Base-by-base conservation (phyloP, 2,888 invertebrate species). In the Flexamia atlantica region DNA sequence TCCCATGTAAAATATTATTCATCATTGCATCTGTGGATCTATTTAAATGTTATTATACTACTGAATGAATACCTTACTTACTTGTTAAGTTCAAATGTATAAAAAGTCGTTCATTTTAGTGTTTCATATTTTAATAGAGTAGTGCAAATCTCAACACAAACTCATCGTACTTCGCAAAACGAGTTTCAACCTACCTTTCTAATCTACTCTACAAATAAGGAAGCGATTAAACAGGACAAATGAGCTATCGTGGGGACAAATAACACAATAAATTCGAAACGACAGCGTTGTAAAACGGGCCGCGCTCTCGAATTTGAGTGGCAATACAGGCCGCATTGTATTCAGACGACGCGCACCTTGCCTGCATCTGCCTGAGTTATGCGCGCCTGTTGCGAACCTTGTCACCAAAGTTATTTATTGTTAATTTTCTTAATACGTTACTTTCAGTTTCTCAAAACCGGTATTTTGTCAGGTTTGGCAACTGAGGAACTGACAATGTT, bases 321-420 rank as follows among this genome's bases (percentile, higher is more conserved):
- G 23, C 53, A 53, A 23, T 46, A 46, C 53, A 23, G 53, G 53
- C 14, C 28, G 14, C 64, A 64, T 64, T 64, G 64, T 64, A 64
- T 64, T 64, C 64, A 64, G 30, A 64, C 64, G 57, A 23, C 57
- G 57, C 28, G 64, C 64, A 64, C 64, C 64, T 64, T 64, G 64
- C 64, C 64, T 4, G 23, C 57, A 64, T 64, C 64, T 64, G 64
- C 2, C 28, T 9, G 28, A 64, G 28, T 64, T 64, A 64, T 64
- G 64, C 30, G 64, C 57, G 57, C 4, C 64, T 28, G 64, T 53
- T 23, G 53, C 53, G 4, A 3, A 17, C 7, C 46, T 46, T 46
- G 46, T 57, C 57, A 20, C 9, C 14, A 10, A 28, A 12, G 28
- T 64, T 28, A 64, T 64, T 64, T 30, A 64, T 64, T 64, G 64